Conservation (phyloP, 2,888 invertebrate species). For the Serrognathus titanus region DNA sequence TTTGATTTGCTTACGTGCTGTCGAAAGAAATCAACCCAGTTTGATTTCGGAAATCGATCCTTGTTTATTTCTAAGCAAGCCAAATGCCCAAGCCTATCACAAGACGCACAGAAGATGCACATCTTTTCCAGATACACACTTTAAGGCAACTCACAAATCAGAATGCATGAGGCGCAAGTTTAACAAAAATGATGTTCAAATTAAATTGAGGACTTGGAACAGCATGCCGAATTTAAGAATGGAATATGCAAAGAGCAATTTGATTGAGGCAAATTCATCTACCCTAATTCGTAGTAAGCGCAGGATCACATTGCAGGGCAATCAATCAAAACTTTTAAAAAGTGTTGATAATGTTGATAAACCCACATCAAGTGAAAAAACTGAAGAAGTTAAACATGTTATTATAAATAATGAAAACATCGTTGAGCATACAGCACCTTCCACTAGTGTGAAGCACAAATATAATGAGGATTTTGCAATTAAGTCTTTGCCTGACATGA, state of each 20-base stretch:
- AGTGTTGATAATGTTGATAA: slow-evolving; percentile 3
- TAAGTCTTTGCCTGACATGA: slow-evolving; percentile 30
- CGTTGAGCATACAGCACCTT: slow-evolving; percentile 42
- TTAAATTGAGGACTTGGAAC: slow-evolving; percentile 46
- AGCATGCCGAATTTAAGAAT: slow-evolving; percentile 46
- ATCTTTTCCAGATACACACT: slow-evolving; percentile 52
- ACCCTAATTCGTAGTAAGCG: slow-evolving; percentile 37
- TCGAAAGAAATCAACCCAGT: slow-evolving; percentile 61
- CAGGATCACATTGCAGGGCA: slow-evolving; percentile 5
- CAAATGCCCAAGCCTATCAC: slow-evolving; percentile 40
- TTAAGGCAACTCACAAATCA: slow-evolving; percentile 25
- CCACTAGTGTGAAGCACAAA: slow-evolving; percentile 13
- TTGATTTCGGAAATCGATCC: slow-evolving; percentile 62
- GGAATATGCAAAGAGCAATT: slow-evolving; percentile 33
- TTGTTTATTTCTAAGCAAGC: slow-evolving; percentile 46
- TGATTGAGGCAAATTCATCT: slow-evolving; percentile 42
- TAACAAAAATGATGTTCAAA: slow-evolving; percentile 22
- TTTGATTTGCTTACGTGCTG: slow-evolving; percentile 60
- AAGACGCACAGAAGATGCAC: slow-evolving; percentile 55
- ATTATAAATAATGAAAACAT: slow-evolving; percentile 43
- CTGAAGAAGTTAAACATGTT: slow-evolving; percentile 28
- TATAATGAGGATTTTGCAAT: slow-evolving; percentile 16
- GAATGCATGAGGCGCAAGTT: not conserved
- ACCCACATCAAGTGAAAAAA: not conserved
- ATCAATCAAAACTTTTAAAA: slow-evolving; percentile 1